phyloP scores from a whole-genome alignment of 2,113 vertebrate species.

The Illadopsis cleaveri region DNA sequence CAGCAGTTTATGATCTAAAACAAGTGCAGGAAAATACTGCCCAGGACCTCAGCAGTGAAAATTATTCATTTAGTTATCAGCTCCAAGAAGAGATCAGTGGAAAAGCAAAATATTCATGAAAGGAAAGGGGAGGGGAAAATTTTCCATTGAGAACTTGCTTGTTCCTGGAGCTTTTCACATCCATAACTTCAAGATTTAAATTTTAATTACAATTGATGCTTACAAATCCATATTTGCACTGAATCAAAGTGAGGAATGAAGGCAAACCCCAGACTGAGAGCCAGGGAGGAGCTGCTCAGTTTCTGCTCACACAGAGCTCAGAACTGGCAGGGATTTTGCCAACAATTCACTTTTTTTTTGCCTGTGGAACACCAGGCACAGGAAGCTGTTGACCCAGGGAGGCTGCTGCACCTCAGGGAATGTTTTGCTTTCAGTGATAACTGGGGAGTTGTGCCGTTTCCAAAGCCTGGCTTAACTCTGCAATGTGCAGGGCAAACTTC shows the following conservation, averaged over 20 bases:
- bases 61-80: background rate
- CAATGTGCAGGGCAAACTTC: background rate
- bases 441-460: background rate
- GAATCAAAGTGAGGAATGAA: rapidly evolving
- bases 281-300: background rate
- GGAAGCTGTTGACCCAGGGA: background rate
- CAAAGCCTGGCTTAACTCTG: background rate
- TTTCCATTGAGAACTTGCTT: background rate
- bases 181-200: background rate
- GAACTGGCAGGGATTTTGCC: background rate
- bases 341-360: background rate
- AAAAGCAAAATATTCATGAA: background rate
- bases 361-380: rapidly evolving
- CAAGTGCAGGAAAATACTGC: background rate
- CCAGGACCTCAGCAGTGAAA: background rate
- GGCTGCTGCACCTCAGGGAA: background rate
- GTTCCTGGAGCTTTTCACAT: background rate
- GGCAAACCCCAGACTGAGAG: background rate
- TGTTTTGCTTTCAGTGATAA: background rate
- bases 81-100: background rate
- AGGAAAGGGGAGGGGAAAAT: background rate
- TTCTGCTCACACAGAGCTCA: background rate
- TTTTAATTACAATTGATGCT: background rate
- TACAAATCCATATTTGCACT: background rate
- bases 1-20: background rate